Base-by-base conservation (phyloP, 2,113 vertebrate genomes). In the Sitta europaea region DNA sequence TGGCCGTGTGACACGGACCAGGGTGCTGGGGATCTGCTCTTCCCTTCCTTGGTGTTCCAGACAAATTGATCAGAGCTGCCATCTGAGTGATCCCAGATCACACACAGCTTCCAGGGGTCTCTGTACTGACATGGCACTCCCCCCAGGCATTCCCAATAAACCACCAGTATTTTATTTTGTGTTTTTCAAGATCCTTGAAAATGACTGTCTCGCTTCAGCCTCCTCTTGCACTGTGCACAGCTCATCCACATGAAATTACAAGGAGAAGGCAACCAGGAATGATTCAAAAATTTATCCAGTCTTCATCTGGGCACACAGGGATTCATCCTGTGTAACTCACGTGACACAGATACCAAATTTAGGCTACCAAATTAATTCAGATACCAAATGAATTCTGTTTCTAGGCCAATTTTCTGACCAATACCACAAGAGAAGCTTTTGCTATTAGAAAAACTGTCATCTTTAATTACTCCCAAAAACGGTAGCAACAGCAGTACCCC, bases 371-470 rank as follows among this genome's bases (percentile, higher is more conserved):
- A n/a, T n/a, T n/a, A n/a, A n/a, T n/a, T n/a, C n/a, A n/a, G n/a
- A n/a, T n/a, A n/a, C n/a, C 55, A 35, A 67, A 35, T 28, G 3
- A 53, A 70, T 55, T 59, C n/a, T 65, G 23, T 77, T 85, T 31
- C 58, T n/a, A 74, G 36, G 6, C 17, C 38, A 15, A 38, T 61
- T 70, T 65, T 86, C 58, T 33, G 55, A 61, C 11, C 28, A 50
- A 42, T 33, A 36, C 31, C 28, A 28, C 0, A 0, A 47, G n/a
- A 58, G 53, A 66, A 66, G 6, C 10, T 66, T 70, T 75, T 74
- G 14, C 35, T 66, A 2, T 77, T 35, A 42, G 25, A 33, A 21
- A 58, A 73, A 77, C 5, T 4, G 1, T 29, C 25, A 38, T 28
- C 45, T 59, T 65, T 45, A 23, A 20, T 8, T 51, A 42, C 36